Conservation (phyloP, 2,113 vertebrate genomes). For the Dicaeum eximium region DNA sequence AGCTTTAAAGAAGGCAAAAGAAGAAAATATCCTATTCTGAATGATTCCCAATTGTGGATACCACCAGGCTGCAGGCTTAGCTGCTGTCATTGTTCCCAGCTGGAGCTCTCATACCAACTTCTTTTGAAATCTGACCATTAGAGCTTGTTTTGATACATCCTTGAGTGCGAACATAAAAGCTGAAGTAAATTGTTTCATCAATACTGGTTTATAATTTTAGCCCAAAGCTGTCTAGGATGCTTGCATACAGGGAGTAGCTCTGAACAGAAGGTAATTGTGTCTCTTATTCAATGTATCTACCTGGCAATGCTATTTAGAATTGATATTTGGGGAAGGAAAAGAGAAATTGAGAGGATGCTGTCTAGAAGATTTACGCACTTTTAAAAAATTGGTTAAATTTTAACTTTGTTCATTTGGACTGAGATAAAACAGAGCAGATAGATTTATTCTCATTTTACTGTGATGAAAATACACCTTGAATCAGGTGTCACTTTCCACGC, state of each 20-base stretch:
- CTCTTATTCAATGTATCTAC: background rate
- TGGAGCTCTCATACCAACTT: background rate
- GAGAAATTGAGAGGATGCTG: background rate
- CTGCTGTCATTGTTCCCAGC: background rate
- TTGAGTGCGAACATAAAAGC: background rate
- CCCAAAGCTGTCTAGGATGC: background rate
- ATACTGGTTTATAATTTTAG: slow-evolving; percentile 41
- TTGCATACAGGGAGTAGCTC: background rate
- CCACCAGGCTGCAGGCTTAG: background rate
- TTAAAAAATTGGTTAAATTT: background rate
- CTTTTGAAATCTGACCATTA: slow-evolving; percentile 41
- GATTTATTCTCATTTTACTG: background rate
- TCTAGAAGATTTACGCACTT: background rate
- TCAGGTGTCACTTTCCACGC: background rate
- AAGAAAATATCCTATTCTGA: slow-evolving; percentile 22
- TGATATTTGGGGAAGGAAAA: background rate
- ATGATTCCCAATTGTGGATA: background rate
- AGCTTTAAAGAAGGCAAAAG: slow-evolving; percentile 8
- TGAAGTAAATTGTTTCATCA: slow-evolving; percentile 40
- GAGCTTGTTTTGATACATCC: slow-evolving; percentile 26
- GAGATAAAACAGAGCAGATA: background rate
- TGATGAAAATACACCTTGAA: background rate
- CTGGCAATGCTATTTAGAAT: background rate
- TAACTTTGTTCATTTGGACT: background rate
- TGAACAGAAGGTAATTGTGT: slow-evolving; percentile 5